phyloP scores from a whole-genome alignment of 2,888 invertebrate species.

The Hemistola chrysoprasaria region DNA sequence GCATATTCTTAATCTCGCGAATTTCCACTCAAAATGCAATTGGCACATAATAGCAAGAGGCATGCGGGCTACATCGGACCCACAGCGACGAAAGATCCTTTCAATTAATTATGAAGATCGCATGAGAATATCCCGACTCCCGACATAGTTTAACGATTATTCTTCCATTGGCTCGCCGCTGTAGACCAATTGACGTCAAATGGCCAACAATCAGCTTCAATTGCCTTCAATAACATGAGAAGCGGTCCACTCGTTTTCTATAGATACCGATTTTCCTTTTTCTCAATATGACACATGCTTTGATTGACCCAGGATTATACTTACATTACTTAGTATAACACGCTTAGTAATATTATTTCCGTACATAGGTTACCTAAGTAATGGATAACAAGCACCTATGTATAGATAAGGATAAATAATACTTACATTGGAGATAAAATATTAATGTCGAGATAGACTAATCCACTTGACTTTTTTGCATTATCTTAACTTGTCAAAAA shows the following conservation, averaged over 20 bases:
- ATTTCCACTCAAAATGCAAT: no score
- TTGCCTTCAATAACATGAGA: constrained; percentile 70
- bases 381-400: no score
- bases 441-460: no score
- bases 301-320: constrained; percentile 4
- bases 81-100: constrained; percentile 50
- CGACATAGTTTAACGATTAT: constrained; percentile 53
- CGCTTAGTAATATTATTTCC: no score
- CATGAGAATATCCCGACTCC: constrained; percentile 75
- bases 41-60: no score
- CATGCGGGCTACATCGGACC: constrained; percentile 5
- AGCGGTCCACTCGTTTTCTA: constrained; percentile 39
- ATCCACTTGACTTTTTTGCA: no score
- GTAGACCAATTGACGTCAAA: constrained; percentile 70
- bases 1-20: no score
- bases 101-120: constrained; percentile 62
- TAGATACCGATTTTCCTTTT: constrained; percentile 24
- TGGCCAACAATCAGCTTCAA: constrained; percentile 74
- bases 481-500: no score
- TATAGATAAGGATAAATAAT: no score
- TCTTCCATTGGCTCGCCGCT: constrained; percentile 25
- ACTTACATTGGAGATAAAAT: no score
- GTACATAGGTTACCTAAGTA: no score
- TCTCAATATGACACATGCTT: constrained; percentile 19
- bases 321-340: background rate